Base-by-base conservation (phyloP, 37 sponge, comb jelly and placozoan genomes). In the Tethya wilhelma region DNA sequence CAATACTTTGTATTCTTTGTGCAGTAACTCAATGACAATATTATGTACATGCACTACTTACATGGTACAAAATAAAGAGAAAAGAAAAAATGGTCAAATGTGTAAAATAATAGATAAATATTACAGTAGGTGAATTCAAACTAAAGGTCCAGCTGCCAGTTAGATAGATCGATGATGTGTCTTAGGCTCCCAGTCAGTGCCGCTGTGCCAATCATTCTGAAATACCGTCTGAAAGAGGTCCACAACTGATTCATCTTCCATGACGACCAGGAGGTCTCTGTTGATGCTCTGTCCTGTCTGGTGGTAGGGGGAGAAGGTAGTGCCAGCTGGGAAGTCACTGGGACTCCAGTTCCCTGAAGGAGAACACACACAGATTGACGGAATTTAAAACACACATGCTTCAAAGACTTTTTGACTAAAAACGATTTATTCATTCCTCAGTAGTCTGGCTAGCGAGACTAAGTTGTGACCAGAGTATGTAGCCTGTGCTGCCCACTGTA, bases 281-380 rank as follows among this genome's bases (percentile, higher is more conserved):
- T 90, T 90, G 33, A 71, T 67, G n/a, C 69, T 57, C 41, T 81
- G 64, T 55, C 64, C 46, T 12, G 81, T 59, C 19, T 65, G n/a
- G 33, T 41, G 26, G 42, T 87, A 84, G 28, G 93, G 86, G 22
- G 70, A 60, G 36, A 73, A 87, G 2, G 59, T 23, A 40, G 29
- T 56, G 0, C 87, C 94, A 71, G 22, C 66, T 0, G 94, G 91
- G 59, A 85, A 94, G 46, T 94, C 94, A 46, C 79, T 80, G 9
- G 94, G 94, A 80, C 91, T 90, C 94, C 94, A 94, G 56, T 94
- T 94, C 4, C 94, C 94, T 94, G 75, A 64, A 64, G 7, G 2
- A 14, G 17, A 58, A 4, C 5, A 28, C 23, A 28, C 23, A 9
- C 23, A 28, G 59, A 9, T 4, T 49, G 53, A 14, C 14, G 53